Evolutionary conservation across 1,140 invertebrate genomes (phyloP), one percentile per base, ranked within the genome.

Genomic region (Aphis craccivora): DNA sequence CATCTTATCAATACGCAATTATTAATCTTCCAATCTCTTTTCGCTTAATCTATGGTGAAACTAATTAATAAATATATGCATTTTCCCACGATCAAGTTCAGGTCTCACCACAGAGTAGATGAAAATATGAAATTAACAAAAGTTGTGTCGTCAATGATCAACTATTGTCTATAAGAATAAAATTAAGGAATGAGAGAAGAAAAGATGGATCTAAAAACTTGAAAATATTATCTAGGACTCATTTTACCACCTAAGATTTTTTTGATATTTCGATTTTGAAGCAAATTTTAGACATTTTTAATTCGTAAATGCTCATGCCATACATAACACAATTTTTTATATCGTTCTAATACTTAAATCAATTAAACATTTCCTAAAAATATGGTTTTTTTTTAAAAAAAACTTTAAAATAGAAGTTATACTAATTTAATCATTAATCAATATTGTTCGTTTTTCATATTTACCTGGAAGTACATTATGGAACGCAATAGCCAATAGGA

Each of bases 1-100:
- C 7, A 88, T 88, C 45, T 88, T 88, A 88, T 88, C 86, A 88
- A 22, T 86, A 86, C 30, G 6, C 6, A 88, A 88, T 48, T 87
- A 7, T 48, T 48, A 20, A 88, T 88, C n/a, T 22, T n/a, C 18
- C 20, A 48, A 51, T 88, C 45, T 14, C 25, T 1, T 11, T 22
- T 35, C 22, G 18, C 0, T 87, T 35, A 88, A 11, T 5, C 2
- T 37, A 83, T 83, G 76, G 35, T 23, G 20, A 23, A 37, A 37
- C 76, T 37, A 3, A 40, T 40, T 84, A 40, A 40, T 40, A 40
- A 40, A 40, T 40, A 40, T 23, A 25, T 2, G 45, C 30, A 35
- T 35, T 35, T 35, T 35, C 25, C 18, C 9, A 81, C 18, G 35
- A 6, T 37, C 37, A 81, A 81, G 5, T 5, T 37, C 25, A 20